Evolutionary conservation across 2,888 invertebrate species (phyloP).

Genomic region (Dromius quadrimaculatus): DNA sequence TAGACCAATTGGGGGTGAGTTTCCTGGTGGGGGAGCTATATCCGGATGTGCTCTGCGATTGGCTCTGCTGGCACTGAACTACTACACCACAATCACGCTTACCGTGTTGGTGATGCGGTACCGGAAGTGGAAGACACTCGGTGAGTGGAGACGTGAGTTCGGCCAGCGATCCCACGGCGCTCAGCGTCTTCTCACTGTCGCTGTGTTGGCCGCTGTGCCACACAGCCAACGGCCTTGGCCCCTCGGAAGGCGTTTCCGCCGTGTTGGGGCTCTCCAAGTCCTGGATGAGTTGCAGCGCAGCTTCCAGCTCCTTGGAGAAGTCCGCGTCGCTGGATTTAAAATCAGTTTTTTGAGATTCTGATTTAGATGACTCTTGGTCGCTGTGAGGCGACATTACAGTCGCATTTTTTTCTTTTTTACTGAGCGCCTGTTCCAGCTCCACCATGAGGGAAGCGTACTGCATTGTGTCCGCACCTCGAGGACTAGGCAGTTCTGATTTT

Average conservation of each 20-base stretch:
- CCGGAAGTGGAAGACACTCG: conserved; percentile 59
- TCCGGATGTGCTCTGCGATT: conserved; percentile 68
- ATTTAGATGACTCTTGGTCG: conserved; percentile 57
- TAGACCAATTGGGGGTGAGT: conserved; percentile 65
- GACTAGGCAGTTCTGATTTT: conserved; percentile 61
- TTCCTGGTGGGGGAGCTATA: conserved; percentile 67
- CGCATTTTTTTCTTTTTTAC: conserved; percentile 63
- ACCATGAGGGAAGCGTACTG: conserved; percentile 69
- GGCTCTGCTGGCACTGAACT: conserved; percentile 62
- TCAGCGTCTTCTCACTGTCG: conserved; percentile 66
- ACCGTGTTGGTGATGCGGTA: conserved; percentile 53
- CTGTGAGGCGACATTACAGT: conserved; percentile 62
- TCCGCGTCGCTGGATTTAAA: conserved; percentile 66
- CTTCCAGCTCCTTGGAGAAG: conserved; percentile 68
- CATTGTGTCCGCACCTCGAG: conserved; percentile 64
- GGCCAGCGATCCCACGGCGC: conserved; percentile 65
- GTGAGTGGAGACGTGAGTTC: conserved; percentile 63
- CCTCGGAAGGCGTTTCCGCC: conserved; percentile 66
- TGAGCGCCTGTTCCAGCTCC: conserved; percentile 67
- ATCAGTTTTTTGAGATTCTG: conserved; percentile 61
- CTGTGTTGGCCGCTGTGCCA: conserved; percentile 64
- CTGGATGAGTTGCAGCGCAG: conserved; percentile 68
- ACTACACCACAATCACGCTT: conserved; percentile 59
- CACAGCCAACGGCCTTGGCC: conserved; percentile 61
- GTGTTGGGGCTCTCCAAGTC: conserved; percentile 69